Base-by-base conservation (phyloP, 92 coral and sea anemone species). In the Epizoanthus illoricatus region DNA sequence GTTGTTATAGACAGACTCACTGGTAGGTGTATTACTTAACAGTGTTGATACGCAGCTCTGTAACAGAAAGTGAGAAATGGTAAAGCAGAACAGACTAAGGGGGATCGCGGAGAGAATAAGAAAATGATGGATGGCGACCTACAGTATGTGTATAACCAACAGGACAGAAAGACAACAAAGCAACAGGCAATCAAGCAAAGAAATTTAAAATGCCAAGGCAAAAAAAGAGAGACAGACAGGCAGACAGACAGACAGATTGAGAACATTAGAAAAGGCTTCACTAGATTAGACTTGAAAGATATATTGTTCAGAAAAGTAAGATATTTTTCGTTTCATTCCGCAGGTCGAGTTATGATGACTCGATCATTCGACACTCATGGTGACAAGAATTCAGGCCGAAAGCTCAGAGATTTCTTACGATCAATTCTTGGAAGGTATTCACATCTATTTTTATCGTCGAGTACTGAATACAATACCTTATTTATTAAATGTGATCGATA, bases 351-450 rank as follows among this genome's bases (percentile, higher is more conserved):
- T 13, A 28, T 78, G 82, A 78, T 78, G 82, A 5, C 41, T 63
- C 82, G 82, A 19, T 61, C 60, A 19, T 78, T 78, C 52, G 69
- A 78, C 42, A 78, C 82, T 8, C 71, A 45, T 41, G 71, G 71
- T 42, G 20, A 12, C 4, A 4, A 13, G 5, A n/a, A 19, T n/a
- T 78, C 82, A 0, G 82, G 71, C n/a, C 41, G 9, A 21, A 43
- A 78, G 28, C 82, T 78, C 4, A 42, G 56, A 21, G 13, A 63
- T 0, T 78, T 62, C 71, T 45, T 78, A 8, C 54, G 63, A 28
- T 78, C 82, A 5, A 63, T 78, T 18, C 71, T 40, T 12, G 82
- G 82, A 78, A 78, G 82, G 82, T 78, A 78, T 47, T 47, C 54
- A 6, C 1, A 49, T 8, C 2, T 49, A 8, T 49, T 8, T 47